phyloP scores from a whole-genome alignment of 2,113 vertebrate genomes.

The Tiliqua scincoides region DNA sequence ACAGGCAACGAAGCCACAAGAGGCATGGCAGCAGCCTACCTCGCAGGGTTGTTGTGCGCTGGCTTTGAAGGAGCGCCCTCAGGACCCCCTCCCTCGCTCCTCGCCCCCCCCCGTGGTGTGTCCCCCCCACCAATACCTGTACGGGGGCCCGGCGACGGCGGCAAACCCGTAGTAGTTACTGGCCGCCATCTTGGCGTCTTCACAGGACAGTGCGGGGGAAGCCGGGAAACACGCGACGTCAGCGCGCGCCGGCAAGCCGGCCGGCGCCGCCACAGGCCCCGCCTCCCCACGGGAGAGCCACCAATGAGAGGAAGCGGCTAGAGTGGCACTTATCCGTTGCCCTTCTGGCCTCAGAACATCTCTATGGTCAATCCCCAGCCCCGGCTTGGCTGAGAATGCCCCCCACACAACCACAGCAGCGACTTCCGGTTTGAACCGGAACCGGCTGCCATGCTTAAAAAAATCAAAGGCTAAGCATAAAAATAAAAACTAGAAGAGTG shows the following conservation, averaged over 20 bases:
- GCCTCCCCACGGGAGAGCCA: no score
- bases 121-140: conserved; percentile 74
- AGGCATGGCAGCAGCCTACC: background rate
- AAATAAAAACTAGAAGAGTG: no score
- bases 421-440: no score
- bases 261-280: background rate
- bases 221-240: background rate
- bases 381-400: no score
- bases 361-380: no score
- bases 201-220: conserved; percentile 24
- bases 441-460: no score
- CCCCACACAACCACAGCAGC: no score
- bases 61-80: background rate
- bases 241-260: background rate
- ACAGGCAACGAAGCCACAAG: no score
- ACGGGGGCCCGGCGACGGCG: conserved; percentile 78
- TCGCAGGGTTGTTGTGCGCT: background rate
- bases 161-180: conserved; percentile 79
- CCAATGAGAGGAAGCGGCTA: no score
- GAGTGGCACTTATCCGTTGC: no score
- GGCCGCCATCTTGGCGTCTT: conserved; percentile 85
- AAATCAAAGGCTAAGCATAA: no score
- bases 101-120: background rate
- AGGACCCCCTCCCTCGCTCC: background rate
- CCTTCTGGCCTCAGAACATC: no score